Conservation (phyloP, 2,888 invertebrate genomes). For the Altica lythri region DNA sequence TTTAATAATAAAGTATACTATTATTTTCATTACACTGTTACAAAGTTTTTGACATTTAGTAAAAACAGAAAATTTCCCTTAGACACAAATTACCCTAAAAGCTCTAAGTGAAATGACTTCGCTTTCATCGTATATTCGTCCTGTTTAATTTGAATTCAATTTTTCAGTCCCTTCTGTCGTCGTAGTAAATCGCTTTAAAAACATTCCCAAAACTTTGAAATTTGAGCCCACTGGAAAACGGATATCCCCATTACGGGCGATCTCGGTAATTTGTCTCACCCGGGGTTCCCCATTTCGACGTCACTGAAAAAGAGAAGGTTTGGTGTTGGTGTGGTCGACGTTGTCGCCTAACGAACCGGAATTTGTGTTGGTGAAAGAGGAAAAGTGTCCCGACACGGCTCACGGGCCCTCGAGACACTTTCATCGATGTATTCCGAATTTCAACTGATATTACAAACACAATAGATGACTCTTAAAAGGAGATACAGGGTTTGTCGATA, state of each 20-base stretch:
- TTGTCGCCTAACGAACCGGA: slow-evolving; percentile 25
- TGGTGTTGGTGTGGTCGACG: slow-evolving; percentile 22
- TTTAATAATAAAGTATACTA: too few relatives aligned
- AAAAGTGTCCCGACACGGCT: slow-evolving; percentile 17
- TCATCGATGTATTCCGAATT: slow-evolving; percentile 10
- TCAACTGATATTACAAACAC: slow-evolving; percentile 12
- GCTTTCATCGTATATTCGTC: too few relatives aligned
- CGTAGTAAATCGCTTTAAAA: slow-evolving; percentile 5
- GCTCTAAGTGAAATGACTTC: too few relatives aligned
- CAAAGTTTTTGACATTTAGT: too few relatives aligned
- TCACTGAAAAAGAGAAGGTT: slow-evolving; percentile 12
- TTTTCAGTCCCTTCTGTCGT: too few relatives aligned
- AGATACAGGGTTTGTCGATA: slow-evolving; percentile 15
- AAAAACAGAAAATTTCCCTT: too few relatives aligned
- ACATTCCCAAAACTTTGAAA: not conserved
- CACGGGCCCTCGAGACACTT: slow-evolving; percentile 14
- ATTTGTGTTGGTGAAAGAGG: slow-evolving; percentile 21
- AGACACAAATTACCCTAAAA: too few relatives aligned
- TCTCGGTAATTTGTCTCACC: slow-evolving; percentile 18
- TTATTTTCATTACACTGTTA: too few relatives aligned
- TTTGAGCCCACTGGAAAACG: slow-evolving; percentile 4
- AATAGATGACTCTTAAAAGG: slow-evolving; percentile 12
- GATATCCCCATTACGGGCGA: slow-evolving; percentile 6
- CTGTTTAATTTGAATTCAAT: too few relatives aligned
- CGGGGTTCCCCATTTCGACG: slow-evolving; percentile 11